These are phyloP conservation scores for Cercocebus atys DNA, from an alignment of 2,113 vertebrate species.

Conservation along the genomic window DNA sequence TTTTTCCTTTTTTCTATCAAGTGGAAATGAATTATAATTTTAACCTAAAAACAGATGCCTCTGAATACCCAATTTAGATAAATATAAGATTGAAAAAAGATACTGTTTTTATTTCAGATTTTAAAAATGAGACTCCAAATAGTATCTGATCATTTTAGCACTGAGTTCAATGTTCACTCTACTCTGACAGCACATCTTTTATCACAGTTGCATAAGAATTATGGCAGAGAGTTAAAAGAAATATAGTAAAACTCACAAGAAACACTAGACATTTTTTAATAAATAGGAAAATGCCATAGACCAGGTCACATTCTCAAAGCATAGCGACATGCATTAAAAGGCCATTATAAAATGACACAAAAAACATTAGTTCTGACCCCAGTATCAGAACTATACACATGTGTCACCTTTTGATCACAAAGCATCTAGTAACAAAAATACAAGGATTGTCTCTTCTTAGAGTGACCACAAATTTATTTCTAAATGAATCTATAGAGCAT, in stretches of 20 bases:
- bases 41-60: not conserved
- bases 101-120: not conserved
- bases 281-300: not conserved
- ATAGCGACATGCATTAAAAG: not conserved
- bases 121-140: not conserved
- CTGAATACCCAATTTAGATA: not conserved
- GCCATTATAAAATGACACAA: not conserved
- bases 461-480: not conserved
- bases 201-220: not conserved
- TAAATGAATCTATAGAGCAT: not conserved
- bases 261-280: not conserved
- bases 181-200: not conserved
- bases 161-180: not conserved
- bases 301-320: constrained; percentile 8
- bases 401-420: not conserved
- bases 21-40: not conserved
- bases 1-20: not conserved
- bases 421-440: not conserved
- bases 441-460: not conserved
- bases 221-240: not conserved
- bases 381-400: not conserved
- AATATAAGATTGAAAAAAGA: not conserved
- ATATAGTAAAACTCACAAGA: not conserved
- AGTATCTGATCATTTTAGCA: not conserved
- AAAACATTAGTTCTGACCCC: not conserved